Evolutionary conservation across 1,140 invertebrate genomes (phyloP).

Genomic region (Lasaia peninsularis): DNA sequence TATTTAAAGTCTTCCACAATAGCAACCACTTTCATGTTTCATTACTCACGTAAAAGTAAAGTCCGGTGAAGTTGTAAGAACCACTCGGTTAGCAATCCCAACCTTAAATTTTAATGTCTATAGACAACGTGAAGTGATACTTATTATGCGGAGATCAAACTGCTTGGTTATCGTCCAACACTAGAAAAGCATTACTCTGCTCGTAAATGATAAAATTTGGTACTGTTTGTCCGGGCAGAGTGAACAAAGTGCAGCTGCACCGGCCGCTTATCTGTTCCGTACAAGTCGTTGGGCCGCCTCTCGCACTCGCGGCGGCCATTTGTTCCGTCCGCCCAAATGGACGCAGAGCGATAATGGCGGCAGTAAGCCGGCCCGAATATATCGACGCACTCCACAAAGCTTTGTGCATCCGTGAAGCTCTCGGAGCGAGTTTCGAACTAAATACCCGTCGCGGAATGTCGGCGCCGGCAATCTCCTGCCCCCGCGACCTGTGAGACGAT

Average conservation of each 20-base stretch:
- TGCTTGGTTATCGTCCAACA: too few species aligned
- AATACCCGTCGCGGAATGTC: background rate
- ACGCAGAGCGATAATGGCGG: background rate
- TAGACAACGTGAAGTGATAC: too few species aligned
- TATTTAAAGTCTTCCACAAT: too few species aligned
- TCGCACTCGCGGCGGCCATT: background rate
- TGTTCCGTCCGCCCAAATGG: background rate
- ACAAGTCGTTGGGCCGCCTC: background rate
- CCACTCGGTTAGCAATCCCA: too few species aligned
- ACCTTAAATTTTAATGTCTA: too few species aligned
- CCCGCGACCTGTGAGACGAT: background rate
- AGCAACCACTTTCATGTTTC: too few species aligned
- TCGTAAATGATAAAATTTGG: too few species aligned
- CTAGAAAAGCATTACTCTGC: too few species aligned
- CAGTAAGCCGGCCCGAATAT: background rate
- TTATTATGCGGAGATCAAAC: too few species aligned
- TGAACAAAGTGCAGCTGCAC: background rate
- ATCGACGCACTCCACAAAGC: constrained; percentile 2
- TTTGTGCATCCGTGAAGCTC: background rate
- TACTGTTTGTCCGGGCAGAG: background rate
- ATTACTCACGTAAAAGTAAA: too few species aligned
- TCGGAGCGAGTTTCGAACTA: background rate
- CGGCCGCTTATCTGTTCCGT: background rate
- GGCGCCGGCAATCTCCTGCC: background rate
- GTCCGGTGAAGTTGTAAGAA: too few species aligned